Base-by-base conservation (phyloP, 2,888 invertebrate genomes). In the Brachycybe producta region DNA sequence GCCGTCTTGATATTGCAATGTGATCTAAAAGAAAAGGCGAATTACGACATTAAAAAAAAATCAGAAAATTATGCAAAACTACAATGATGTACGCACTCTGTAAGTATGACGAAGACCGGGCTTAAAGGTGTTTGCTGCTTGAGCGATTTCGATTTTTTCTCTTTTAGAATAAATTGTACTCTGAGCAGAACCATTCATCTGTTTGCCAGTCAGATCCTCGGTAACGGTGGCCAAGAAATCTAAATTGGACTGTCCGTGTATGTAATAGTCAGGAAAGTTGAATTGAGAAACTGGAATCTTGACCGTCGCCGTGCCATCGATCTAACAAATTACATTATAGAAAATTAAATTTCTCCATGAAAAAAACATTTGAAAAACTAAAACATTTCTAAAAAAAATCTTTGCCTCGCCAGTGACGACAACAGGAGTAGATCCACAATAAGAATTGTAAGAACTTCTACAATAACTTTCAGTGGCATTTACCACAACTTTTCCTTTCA, bases 101-200 rank as follows among this genome's bases (percentile, higher is more conserved):
- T 66, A 66, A 23, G 63, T 64, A 57, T 69, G 70, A 35, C 62
- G 58, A 23, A 71, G 63, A 3, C 69, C 70, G 19, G 70, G 71
- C 55, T 70, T 70, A 61, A 69, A 71, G 4, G 65, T 67, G 39
- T 66, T 65, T 3, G 68, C 64, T 40, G 68, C 65, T 43, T 64
- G 30, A 2, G 13, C 5, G 17, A 51, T 61, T 23, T 67, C 65
- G 28, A 70, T 50, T 56, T 69, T 68, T 43, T 69, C 63, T 45
- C 67, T 63, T 28, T 64, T 57, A 2, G 61, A 57, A 55, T 69
- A 66, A 41, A 67, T 62, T 24, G 61, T 61, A n/a, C 68, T 60
- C 46, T 58, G 54, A 44, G 47, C 53, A 1, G 52, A 54, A 1
- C 53, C 51, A 38, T 57, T 57, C 45, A 55, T 54, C 45, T 50